A percentile compares a stretch with the other conserved stretches of the same genome.
Evolutionary conservation across 1,140 invertebrate genomes (phyloP).

Genomic region (Magallana ariakensis): DNA sequence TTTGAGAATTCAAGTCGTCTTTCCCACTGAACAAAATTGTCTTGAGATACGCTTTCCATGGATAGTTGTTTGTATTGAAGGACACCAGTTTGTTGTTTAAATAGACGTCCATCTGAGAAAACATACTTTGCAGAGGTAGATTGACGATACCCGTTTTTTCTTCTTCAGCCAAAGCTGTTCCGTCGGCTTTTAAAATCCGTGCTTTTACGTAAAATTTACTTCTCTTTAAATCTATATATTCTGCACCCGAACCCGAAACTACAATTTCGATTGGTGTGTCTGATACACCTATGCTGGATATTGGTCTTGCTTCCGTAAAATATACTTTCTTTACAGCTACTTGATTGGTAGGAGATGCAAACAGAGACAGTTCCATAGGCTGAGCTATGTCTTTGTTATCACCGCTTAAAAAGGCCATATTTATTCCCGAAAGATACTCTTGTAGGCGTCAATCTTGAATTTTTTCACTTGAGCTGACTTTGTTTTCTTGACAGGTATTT

Average conservation of each 20-base stretch:
- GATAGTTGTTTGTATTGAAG: conserved; percentile 52
- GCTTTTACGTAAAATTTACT: conserved; percentile 52
- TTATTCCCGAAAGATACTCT: conserved; percentile 6
- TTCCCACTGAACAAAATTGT: conserved; percentile 44
- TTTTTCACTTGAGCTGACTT: neutral
- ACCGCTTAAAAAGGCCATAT: conserved; percentile 51
- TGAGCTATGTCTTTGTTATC: conserved; percentile 53
- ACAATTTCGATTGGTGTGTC: conserved; percentile 47
- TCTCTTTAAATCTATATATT: conserved; percentile 55
- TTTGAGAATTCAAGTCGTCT: conserved; percentile 47
- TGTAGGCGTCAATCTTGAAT: conserved; percentile 35
- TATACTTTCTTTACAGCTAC: conserved; percentile 45
- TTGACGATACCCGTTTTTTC: conserved; percentile 56
- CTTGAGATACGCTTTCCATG: conserved; percentile 55
- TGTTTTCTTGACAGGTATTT: neutral
- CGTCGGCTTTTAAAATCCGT: conserved; percentile 52
- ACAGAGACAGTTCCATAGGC: conserved; percentile 1
- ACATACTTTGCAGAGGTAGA: conserved; percentile 51
- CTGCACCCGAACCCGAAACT: conserved; percentile 37
- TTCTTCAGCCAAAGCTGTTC: conserved; percentile 37
- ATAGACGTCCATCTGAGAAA: conserved; percentile 56
- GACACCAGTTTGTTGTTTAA: conserved; percentile 60
- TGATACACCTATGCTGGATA: conserved; percentile 32
- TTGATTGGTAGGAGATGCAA: neutral
- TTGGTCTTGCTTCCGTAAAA: conserved; percentile 49